Conservation (phyloP, 2,113 vertebrate genomes). For the Rhinopomastus cyanomelas region DNA sequence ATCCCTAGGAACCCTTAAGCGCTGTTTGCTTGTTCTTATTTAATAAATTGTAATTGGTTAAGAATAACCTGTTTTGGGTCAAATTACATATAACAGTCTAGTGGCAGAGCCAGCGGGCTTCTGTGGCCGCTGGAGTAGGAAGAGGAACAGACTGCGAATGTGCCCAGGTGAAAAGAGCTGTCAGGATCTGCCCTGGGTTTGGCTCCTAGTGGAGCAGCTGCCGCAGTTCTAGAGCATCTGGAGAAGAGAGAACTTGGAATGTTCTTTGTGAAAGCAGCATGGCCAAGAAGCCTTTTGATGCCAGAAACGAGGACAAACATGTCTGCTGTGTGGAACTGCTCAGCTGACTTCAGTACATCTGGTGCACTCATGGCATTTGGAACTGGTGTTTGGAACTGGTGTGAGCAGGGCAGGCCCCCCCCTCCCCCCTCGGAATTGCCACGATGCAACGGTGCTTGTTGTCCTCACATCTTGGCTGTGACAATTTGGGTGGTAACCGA, state of each 20-base stretch:
- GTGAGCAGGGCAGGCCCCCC: background rate
- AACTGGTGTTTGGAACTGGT: conserved; percentile 5
- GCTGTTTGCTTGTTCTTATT: too few species aligned
- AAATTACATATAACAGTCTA: too few species aligned
- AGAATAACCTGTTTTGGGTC: too few species aligned
- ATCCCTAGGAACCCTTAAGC: too few species aligned
- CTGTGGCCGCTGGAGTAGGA: background rate
- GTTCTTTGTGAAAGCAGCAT: conserved; percentile 49
- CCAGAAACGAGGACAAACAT: conserved; percentile 45
- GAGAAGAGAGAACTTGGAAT: background rate
- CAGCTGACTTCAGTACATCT: conserved; percentile 27
- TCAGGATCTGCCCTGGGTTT: background rate
- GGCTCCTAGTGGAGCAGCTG: background rate
- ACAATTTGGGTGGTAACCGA: background rate
- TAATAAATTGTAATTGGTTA: too few species aligned
- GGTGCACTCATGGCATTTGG: conserved; percentile 4
- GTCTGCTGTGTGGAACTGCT: conserved; percentile 50
- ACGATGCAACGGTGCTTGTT: background rate
- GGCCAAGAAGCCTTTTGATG: conserved; percentile 43
- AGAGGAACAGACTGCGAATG: background rate
- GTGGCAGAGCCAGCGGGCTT: background rate
- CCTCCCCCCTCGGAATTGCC: background rate
- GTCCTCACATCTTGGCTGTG: too few species aligned
- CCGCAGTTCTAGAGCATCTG: background rate
- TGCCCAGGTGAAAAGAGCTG: background rate